A percentile compares a stretch with the other conserved stretches of the same genome.
phyloP scores from a whole-genome alignment of 2,797 vertebrate species.

The Tapirus indicus region DNA sequence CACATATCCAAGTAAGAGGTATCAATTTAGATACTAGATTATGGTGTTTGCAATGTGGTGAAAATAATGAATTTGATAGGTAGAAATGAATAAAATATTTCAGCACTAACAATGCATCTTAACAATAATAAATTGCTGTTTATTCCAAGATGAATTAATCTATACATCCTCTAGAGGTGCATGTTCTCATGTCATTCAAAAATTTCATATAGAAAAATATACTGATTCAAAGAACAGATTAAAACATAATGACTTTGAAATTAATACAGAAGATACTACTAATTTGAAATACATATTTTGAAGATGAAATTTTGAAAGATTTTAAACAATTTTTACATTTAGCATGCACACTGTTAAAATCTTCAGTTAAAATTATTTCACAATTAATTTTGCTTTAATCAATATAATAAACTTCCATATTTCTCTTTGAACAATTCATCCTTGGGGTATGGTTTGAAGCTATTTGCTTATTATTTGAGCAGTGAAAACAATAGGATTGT shows the following conservation, averaged over 20 bases:
- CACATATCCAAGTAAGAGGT: not conserved
- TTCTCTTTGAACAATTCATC: slow-evolving; percentile 20
- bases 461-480: slow-evolving; percentile 30
- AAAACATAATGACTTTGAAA: slow-evolving; percentile 32
- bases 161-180: not conserved
- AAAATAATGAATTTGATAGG: slow-evolving; percentile 9
- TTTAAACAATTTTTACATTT: slow-evolving; percentile 60
- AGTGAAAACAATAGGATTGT: slow-evolving; percentile 9
- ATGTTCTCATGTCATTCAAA: not conserved
- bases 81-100: slow-evolving; percentile 2
- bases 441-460: not conserved
- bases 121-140: not conserved
- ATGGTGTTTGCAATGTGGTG: not conserved
- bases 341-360: slow-evolving; percentile 47
- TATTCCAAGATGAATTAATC: slow-evolving; percentile 40
- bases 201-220: slow-evolving; percentile 38
- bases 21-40: not conserved
- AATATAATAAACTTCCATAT: not conserved
- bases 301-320: not conserved
- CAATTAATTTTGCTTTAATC: slow-evolving; percentile 47
- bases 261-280: not conserved
- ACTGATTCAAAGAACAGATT: slow-evolving; percentile 47
- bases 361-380: slow-evolving; percentile 55
- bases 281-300: slow-evolving; percentile 59
- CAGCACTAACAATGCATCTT: not conserved